Conservation (phyloP, 2,113 vertebrate genomes). For the Aegypius monachus region DNA sequence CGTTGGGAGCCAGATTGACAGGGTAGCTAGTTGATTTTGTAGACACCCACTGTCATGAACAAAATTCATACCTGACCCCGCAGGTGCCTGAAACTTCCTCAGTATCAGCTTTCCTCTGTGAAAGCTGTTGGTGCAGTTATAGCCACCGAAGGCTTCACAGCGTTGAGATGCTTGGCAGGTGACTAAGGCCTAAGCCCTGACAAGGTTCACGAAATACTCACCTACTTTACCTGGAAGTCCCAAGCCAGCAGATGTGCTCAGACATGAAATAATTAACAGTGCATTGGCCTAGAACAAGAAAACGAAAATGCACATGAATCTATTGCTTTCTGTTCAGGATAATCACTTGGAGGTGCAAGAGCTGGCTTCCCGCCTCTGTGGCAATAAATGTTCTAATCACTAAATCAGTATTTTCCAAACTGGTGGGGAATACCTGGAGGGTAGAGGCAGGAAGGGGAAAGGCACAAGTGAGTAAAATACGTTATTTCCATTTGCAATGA, state of each 20-base stretch:
- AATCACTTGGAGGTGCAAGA: not conserved
- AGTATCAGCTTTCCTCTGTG: not conserved
- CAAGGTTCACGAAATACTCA: not conserved
- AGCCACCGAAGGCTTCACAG: not conserved
- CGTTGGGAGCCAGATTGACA: not conserved
- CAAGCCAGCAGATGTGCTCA: not conserved
- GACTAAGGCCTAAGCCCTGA: not conserved
- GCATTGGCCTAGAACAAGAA: not conserved
- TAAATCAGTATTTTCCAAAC: not conserved
- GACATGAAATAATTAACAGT: not conserved
- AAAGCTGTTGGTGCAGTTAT: not conserved
- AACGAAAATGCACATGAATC: not conserved
- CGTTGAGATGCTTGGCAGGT: not conserved
- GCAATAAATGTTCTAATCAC: not conserved
- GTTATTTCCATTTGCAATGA: not conserved
- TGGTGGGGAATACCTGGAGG: not conserved
- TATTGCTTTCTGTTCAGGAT: not conserved
- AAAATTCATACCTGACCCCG: not conserved
- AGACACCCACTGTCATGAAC: not conserved
- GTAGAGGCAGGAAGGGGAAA: not conserved
- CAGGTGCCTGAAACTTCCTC: not conserved
- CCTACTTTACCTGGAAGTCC: not conserved
- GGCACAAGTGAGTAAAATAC: not conserved
- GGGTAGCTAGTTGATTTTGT: not conserved
- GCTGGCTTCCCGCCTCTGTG: not conserved